These are phyloP conservation scores for Podarcis muralis DNA, from an alignment of 2,113 vertebrate genomes.

Conservation along the genomic window DNA sequence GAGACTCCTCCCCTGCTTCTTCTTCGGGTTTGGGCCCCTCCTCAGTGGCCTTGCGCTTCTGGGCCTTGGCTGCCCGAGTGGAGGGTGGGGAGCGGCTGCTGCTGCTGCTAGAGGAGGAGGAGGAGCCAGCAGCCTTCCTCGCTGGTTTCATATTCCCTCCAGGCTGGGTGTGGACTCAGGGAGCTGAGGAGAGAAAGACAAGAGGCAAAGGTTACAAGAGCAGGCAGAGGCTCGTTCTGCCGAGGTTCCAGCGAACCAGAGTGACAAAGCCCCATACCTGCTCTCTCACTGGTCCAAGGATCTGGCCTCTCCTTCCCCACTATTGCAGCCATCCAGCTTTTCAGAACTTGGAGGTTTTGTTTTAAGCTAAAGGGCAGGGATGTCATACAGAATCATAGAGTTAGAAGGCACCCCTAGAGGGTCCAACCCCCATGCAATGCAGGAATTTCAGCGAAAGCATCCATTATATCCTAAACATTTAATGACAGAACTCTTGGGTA, in stretches of 20 bases:
- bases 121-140: conserved; percentile 79
- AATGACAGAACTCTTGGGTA: too few relatives aligned
- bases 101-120: conserved; percentile 40
- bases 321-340: background rate
- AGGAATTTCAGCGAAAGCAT: too few relatives aligned
- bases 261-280: background rate
- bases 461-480: too few relatives aligned
- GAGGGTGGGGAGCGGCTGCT: conserved; percentile 73
- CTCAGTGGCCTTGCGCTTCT: conserved; percentile 69
- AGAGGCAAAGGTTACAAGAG: background rate
- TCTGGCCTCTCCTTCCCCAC: background rate
- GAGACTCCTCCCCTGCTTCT: conserved; percentile 44
- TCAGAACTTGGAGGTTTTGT: background rate
- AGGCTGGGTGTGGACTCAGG: background rate
- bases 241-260: background rate
- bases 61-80: conserved; percentile 81
- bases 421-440: too few relatives aligned
- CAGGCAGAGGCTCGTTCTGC: background rate
- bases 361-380: background rate
- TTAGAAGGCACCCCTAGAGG: too few relatives aligned
- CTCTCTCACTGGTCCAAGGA: conserved; percentile 3
- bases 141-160: conserved; percentile 81
- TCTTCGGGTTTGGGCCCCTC: conserved; percentile 66
- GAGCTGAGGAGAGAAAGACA: conserved; percentile 42
- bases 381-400: background rate